Evolutionary conservation across 2,888 invertebrate species (phyloP).

Genomic region (Synergus itoensis): DNA sequence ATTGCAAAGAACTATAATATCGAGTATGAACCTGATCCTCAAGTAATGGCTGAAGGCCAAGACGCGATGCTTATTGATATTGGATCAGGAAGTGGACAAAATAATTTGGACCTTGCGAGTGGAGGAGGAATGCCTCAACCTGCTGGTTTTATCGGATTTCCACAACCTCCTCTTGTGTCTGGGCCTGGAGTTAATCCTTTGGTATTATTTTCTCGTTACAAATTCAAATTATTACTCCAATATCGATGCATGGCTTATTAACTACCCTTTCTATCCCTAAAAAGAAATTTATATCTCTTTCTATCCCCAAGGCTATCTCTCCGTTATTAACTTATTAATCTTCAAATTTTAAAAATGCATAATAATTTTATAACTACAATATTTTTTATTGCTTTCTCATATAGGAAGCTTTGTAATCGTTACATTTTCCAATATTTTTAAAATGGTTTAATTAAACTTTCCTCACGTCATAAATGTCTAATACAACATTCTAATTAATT

Average conservation of each 20-base stretch:
- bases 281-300: too few species aligned
- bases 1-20: slow-evolving; percentile 98
- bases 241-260: background rate
- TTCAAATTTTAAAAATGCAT: too few species aligned
- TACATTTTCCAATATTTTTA: too few species aligned
- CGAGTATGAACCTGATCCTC: slow-evolving; percentile 96
- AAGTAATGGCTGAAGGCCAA: slow-evolving; percentile 89
- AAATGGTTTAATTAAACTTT: too few species aligned
- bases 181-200: slow-evolving; percentile 73
- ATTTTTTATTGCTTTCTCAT: too few species aligned
- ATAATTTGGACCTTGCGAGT: slow-evolving; percentile 81
- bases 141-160: slow-evolving; percentile 90
- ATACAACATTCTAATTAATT: too few species aligned
- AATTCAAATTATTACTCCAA: background rate
- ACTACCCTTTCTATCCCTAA: too few species aligned
- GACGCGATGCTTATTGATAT: slow-evolving; percentile 73
- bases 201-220: slow-evolving; percentile 54
- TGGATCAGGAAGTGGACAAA: slow-evolving; percentile 72
- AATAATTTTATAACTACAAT: too few species aligned
- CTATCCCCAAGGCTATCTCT: too few species aligned
- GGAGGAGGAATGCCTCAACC: slow-evolving; percentile 82
- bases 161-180: slow-evolving; percentile 85
- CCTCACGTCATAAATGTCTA: too few species aligned
- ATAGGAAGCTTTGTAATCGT: too few species aligned
- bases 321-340: too few species aligned